Base-by-base conservation (phyloP, 1,140 invertebrate genomes). In the Polyergus mexicanus region DNA sequence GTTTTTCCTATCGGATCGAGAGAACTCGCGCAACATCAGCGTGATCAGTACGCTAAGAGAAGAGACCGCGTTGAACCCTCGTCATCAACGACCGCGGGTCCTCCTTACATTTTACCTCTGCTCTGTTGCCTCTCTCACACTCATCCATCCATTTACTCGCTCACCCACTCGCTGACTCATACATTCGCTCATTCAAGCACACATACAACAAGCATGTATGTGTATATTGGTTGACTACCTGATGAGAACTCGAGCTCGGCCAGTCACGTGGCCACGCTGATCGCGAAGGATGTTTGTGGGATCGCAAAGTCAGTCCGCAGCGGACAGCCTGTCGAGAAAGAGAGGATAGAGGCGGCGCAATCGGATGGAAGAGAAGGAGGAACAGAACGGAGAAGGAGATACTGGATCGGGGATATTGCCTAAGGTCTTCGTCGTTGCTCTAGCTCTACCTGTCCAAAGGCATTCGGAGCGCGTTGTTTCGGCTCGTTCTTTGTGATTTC, bases 261-360 rank as follows among this genome's bases (percentile, higher is more conserved):
- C 84, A 92, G 93, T 95, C 94, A 95, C 94, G 94, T 95, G 94
- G 94, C 81, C 72, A 74, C 41, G 41, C 47, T 87, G 87, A 93
- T 90, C 88, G 71, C 92, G 90, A 93, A 93, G 93, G 93, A 94
- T 94, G 93, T 92, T 92, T 92, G 93, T 89, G 89, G 91, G 91
- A 93, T 92, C 91, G 91, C 83, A 63, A 76, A 94, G 92, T 92
- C 92, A 95, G 94, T 95, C 88, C 83, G 92, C 91, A 88, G 91
- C 91, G 86, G 91, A 91, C 88, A 78, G 89, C 91, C 89, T 80
- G 77, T 35, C 88, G 88, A 86, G 88, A 88, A 90, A 92, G 68
- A 63, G 63, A 87, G 86, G 75, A 65, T 86, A 85, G 63, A 77
- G 16, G 22, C 51, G 58, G 47, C 76, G 41, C 66, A 60, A 87